A percentile compares a stretch with the other conserved stretches of the same genome.
These are phyloP conservation scores for Ips typographus DNA, from an alignment of 1,140 invertebrate species.

Conservation along the genomic window DNA sequence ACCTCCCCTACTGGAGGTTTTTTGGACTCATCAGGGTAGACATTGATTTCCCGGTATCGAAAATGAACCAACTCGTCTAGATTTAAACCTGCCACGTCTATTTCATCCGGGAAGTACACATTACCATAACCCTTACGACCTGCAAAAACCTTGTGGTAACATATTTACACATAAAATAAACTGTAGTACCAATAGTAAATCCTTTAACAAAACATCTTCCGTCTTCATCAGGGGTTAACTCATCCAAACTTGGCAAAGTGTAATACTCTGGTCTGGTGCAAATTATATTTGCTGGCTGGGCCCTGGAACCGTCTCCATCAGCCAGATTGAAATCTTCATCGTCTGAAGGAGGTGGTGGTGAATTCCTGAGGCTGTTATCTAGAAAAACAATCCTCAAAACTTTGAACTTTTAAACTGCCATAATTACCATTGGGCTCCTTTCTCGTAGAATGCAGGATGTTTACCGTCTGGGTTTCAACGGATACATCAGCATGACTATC, in stretches of 20 bases:
- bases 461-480: slow-evolving; percentile 28
- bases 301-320: slow-evolving; percentile 5
- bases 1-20: slow-evolving; percentile 74
- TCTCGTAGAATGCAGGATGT: slow-evolving; percentile 19
- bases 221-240: slow-evolving; percentile 70
- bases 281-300: slow-evolving; percentile 40
- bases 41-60: slow-evolving; percentile 73
- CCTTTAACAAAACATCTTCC: slow-evolving; percentile 84
- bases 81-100: slow-evolving; percentile 88
- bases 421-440: slow-evolving; percentile 7
- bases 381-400: not conserved
- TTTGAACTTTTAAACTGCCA: slow-evolving; percentile 3
- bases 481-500: slow-evolving; percentile 25
- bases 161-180: not conserved
- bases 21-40: slow-evolving; percentile 69
- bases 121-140: slow-evolving; percentile 87
- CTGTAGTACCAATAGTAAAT: slow-evolving; percentile 61
- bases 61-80: slow-evolving; percentile 83
- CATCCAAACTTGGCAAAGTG: slow-evolving; percentile 78
- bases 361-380: slow-evolving; percentile 8
- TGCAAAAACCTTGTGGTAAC: slow-evolving; percentile 55
- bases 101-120: slow-evolving; percentile 83
- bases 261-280: slow-evolving; percentile 71
- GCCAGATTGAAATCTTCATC: slow-evolving; percentile 16
- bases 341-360: slow-evolving; percentile 24